These are phyloP conservation scores for Daktulosphaira vitifoliae DNA, from an alignment of 1,140 invertebrate genomes.

Conservation along the genomic window DNA sequence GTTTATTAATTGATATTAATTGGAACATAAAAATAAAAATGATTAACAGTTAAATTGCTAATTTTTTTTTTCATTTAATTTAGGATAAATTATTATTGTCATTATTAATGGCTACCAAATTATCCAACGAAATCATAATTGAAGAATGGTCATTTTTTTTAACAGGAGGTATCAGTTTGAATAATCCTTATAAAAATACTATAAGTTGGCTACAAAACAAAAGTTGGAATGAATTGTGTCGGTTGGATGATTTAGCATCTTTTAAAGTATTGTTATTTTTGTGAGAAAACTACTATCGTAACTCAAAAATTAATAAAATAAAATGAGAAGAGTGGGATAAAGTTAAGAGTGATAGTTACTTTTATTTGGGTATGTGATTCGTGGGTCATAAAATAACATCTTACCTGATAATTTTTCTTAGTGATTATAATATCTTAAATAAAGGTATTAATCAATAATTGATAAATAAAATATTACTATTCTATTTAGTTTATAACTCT, in stretches of 20 bases:
- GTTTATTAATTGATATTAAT: too few relatives aligned
- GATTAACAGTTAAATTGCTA: neutral
- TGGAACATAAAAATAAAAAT: too few relatives aligned
- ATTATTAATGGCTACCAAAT: constrained; percentile 68
- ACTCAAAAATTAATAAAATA: too few relatives aligned
- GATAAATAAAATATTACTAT: too few relatives aligned
- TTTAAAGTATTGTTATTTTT: constrained; percentile 47
- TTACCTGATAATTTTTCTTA: too few relatives aligned
- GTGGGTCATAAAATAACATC: neutral
- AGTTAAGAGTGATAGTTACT: too few relatives aligned
- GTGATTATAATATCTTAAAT: too few relatives aligned
- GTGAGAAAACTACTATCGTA: too few relatives aligned
- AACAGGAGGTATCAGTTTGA: constrained; percentile 76
- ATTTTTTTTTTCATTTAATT: constrained; percentile 21
- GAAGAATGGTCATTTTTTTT: constrained; percentile 80
- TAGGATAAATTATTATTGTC: constrained; percentile 85
- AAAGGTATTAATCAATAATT: too few relatives aligned
- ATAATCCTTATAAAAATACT: constrained; percentile 66
- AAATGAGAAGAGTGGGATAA: too few relatives aligned
- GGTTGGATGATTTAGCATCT: constrained; percentile 50
- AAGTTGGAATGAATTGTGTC: constrained; percentile 77
- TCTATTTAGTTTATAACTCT: too few relatives aligned
- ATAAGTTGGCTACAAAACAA: constrained; percentile 60
- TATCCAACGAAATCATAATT: constrained; percentile 58
- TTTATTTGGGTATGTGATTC: too few relatives aligned